Evolutionary conservation across 2,888 invertebrate species (phyloP), one percentile per base, ranked within the genome.

Genomic region (Mythimna loreyi): DNA sequence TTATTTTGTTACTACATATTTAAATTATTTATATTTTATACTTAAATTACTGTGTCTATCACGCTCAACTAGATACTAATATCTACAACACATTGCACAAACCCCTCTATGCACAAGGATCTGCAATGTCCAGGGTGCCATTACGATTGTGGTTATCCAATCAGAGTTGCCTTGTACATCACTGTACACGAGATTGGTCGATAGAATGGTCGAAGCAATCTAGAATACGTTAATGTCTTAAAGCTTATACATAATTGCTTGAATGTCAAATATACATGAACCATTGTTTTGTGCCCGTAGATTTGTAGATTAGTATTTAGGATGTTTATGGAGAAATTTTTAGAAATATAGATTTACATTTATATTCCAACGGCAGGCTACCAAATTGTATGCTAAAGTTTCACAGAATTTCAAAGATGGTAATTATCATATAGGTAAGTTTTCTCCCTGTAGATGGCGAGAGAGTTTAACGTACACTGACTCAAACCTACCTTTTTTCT

Each of bases 91-190:
- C 9, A 57, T 33, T 25, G 72, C 47, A 23, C 28, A n/a, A 40
- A 72, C 21, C 45, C 1, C 11, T 72, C 36, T 16, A 52, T 56
- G 33, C 60, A 52, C 68, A 60, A 74, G 80, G 50, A 74, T 74
- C 79, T 40, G 50, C 67, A 30, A 25, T 58, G 16, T 45, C 57
- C 58, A 67, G 40, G 49, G 47, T 23, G 33, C 58, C 47, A 53
- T 71, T 66, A 63, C 78, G 63, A 62, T 62, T 81, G 78, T 47
- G 77, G 77, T 71, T 43, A 72, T 78, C 65, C 77, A 78, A 78
- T 78, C 81, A 81, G 70, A 61, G 57, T 23, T n/a, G 65, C 52
- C 60, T 81, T 76, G 81, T 81, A 45, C 62, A 47, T 69, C 72
- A 60, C 81, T 30, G 47, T 49, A 47, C 58, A 25, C 30, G 9